Evolutionary conservation across 2,113 vertebrate genomes (phyloP).

Genomic region (Pituophis catenifer): DNA sequence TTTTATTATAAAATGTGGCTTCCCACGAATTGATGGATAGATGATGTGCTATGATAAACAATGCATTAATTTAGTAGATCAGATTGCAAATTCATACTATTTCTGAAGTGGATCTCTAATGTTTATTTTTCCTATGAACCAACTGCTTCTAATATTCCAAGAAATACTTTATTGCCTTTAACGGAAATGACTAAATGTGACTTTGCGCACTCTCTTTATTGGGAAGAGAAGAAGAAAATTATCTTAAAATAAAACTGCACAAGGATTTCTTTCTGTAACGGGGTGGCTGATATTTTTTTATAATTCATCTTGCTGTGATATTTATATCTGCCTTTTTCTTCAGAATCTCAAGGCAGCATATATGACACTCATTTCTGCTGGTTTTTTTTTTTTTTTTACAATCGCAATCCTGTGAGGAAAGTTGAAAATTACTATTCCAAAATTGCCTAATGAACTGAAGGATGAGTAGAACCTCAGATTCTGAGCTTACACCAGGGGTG

Average conservation of each 20-base stretch:
- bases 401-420: not conserved
- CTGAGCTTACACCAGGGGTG: not conserved
- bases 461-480: not conserved
- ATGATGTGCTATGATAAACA: not conserved
- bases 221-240: not conserved
- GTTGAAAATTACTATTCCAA: not conserved
- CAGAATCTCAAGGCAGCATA: not conserved
- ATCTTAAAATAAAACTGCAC: not conserved
- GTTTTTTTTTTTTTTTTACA: not conserved
- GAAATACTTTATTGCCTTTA: not conserved
- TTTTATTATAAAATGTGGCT: not conserved
- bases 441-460: not conserved
- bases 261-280: not conserved
- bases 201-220: slow-evolving; percentile 4
- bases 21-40: not conserved
- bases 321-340: not conserved
- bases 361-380: not conserved
- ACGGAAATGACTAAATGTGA: slow-evolving; percentile 30
- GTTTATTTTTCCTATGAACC: not conserved
- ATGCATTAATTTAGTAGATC: not conserved
- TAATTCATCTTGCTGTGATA: not conserved
- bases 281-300: not conserved
- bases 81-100: not conserved
- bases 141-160: not conserved
- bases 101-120: not conserved